These are phyloP conservation scores for Platypus cylindrus DNA, from an alignment of 2,888 invertebrate species.

Conservation along the genomic window DNA sequence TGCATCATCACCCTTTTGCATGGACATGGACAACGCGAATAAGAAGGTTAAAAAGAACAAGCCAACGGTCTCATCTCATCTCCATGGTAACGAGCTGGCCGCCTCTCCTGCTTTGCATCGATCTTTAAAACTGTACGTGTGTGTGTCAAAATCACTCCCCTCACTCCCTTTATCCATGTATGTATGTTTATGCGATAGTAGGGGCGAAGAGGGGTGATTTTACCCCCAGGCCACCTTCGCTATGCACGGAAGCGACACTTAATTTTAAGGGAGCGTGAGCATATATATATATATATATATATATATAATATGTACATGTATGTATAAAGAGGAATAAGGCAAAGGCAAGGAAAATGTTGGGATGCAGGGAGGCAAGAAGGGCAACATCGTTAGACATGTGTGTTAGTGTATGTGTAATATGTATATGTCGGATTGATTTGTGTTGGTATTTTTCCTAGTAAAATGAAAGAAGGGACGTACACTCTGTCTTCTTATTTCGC, in stretches of 20 bases:
- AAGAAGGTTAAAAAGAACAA: constrained; percentile 39
- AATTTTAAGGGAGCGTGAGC: constrained; percentile 11
- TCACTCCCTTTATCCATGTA: background rate
- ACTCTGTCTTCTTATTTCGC: too few relatives aligned
- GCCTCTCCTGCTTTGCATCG: constrained; percentile 37
- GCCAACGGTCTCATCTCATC: constrained; percentile 36
- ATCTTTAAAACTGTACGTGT: constrained; percentile 37
- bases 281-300: too few relatives aligned
- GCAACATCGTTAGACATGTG: constrained; percentile 16
- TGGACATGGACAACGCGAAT: constrained; percentile 29
- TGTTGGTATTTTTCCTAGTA: constrained; percentile 15
- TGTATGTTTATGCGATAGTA: too few relatives aligned
- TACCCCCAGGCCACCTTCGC: constrained; percentile 16
- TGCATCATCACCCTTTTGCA: constrained; percentile 17
- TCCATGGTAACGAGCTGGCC: constrained; percentile 40
- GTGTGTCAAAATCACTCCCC: constrained; percentile 25
- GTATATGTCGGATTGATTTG: constrained; percentile 12
- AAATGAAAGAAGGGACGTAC: too few relatives aligned
- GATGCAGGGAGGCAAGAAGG: constrained; percentile 2
- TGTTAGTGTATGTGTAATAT: constrained; percentile 1
- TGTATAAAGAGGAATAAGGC: too few relatives aligned
- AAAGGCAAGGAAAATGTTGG: background rate
- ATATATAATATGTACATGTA: too few relatives aligned
- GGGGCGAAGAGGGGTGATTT: too few relatives aligned
- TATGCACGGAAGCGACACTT: constrained; percentile 17